phyloP scores from a whole-genome alignment of 2,888 invertebrate genomes.

The Limnephilus lunatus region DNA sequence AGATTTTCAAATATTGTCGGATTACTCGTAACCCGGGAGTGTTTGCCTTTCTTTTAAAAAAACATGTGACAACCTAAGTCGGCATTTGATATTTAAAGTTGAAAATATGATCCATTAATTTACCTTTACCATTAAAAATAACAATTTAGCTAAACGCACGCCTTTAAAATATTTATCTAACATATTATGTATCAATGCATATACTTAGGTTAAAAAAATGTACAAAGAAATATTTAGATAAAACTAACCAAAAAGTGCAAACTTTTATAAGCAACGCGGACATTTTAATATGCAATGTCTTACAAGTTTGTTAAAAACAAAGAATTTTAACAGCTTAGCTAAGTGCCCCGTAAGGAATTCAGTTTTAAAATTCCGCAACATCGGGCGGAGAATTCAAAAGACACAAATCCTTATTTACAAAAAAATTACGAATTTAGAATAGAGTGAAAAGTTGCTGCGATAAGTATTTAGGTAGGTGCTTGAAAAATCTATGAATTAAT shows the following conservation, averaged over 20 bases:
- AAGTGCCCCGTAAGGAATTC: background rate
- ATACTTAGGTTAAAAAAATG: too few relatives aligned
- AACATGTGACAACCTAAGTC: too few relatives aligned
- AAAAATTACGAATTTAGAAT: background rate
- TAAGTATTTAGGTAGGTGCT: too few relatives aligned
- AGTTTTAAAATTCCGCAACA: background rate
- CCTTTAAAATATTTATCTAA: background rate
- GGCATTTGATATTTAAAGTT: too few relatives aligned
- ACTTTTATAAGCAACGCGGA: background rate
- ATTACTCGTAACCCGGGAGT: too few relatives aligned
- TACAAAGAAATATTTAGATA: background rate
- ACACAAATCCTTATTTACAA: background rate
- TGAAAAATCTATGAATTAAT: too few relatives aligned
- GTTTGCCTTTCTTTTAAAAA: too few relatives aligned
- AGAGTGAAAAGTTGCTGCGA: background rate
- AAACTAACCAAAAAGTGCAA: background rate
- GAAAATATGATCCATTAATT: too few relatives aligned
- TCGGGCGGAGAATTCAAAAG: background rate
- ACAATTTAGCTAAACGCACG: background rate
- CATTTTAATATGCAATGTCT: background rate
- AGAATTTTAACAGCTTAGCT: background rate
- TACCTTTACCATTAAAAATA: too few relatives aligned
- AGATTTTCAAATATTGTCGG: too few relatives aligned
- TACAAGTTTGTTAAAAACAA: background rate
- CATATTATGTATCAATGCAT: background rate